phyloP scores from a whole-genome alignment of 2,113 vertebrate genomes.

The Mus spicilegus region DNA sequence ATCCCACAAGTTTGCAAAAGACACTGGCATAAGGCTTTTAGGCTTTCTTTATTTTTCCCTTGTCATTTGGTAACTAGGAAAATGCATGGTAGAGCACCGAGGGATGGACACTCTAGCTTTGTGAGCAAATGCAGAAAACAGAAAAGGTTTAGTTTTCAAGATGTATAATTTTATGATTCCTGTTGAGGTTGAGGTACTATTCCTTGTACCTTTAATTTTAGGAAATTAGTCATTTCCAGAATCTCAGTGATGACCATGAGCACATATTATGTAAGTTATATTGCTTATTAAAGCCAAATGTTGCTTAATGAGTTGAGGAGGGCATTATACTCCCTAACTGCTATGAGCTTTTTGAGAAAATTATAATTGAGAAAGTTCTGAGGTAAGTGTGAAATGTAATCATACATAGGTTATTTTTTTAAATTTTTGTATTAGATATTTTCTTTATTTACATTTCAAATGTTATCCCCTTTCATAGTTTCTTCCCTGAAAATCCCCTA shows the following conservation, averaged over 20 bases:
- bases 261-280: neutral
- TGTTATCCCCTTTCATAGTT: too few relatives aligned
- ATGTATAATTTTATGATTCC: neutral
- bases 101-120: neutral
- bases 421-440: too few relatives aligned
- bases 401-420: neutral
- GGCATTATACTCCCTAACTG: fast-evolving
- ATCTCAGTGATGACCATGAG: neutral
- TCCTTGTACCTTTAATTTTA: neutral
- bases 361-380: neutral
- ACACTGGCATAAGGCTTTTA: neutral
- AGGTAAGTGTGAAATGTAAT: neutral
- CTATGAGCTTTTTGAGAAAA: neutral
- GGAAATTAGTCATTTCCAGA: constrained; percentile 6
- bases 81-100: neutral
- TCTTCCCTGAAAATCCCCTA: too few relatives aligned
- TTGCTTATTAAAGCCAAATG: neutral
- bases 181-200: neutral
- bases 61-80: neutral
- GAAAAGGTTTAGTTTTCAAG: neutral
- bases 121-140: neutral
- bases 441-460: too few relatives aligned
- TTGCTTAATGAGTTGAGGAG: neutral
- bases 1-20: neutral
- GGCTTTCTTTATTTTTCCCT: neutral